Evolutionary conservation across 2,888 invertebrate genomes (phyloP), one percentile per base, ranked within the genome.

Genomic region (Parelbella ahira): DNA sequence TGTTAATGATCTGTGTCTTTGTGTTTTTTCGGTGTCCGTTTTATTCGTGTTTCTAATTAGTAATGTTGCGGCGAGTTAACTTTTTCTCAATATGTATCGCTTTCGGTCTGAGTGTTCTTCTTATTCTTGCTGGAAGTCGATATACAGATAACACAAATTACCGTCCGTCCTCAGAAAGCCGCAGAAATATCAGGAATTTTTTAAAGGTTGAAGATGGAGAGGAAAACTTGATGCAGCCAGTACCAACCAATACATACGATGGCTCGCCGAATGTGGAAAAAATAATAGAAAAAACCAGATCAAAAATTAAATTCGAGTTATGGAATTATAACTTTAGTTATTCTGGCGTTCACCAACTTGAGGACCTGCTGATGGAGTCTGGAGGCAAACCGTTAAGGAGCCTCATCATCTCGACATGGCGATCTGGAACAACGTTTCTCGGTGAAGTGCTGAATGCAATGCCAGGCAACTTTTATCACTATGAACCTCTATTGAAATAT

Each of bases 341-440:
- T 47, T 75, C 80, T 49, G 77, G 78, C 45, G 77, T 72, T 39
- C 82, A 86, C 48, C 90, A 90, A 48, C 69, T 94, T 47, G 87
- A 91, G 41, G 92, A 94, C 59, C 89, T 94, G 59, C 89, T 93
- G 1, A 83, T 92, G 54, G 93, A 92, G 54, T 87, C 90, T 23
- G 91, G 90, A 24, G 95, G 95, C 6, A 88, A 82, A 43, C 96
- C 96, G 2, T 67, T 94, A 43, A 89, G 93, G 50, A 95, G 92
- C 70, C 74, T 96, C 29, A 92, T 97, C 51, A 81, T 96, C 46
- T 94, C 96, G n/a, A 95, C 95, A 6, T 97, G 96, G 95, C 89
- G 97, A 54, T 95, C 95, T 2, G 97, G 97, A 3, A 96, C 96
- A 9, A 96, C 96, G 19, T 97, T 97, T 71, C 88, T 97, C 36